phyloP scores from a whole-genome alignment of 2,797 vertebrate species.

The Coreius guichenoti region DNA sequence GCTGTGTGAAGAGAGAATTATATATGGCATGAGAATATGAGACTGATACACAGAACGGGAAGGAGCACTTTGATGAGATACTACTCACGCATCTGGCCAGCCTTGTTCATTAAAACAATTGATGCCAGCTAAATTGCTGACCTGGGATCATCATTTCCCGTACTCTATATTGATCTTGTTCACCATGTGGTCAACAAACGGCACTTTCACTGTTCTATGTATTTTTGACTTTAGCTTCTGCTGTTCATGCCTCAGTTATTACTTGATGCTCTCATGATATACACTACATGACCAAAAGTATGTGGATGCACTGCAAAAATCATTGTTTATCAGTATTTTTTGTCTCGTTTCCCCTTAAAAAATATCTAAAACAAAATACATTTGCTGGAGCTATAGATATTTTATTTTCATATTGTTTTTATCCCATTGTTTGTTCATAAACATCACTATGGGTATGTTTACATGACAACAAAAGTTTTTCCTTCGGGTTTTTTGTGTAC shows the following conservation, averaged over 20 bases:
- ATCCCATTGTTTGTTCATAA: neutral
- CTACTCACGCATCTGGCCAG: slow-evolving; percentile 21
- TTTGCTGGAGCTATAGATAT: neutral
- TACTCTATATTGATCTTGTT: slow-evolving; percentile 36
- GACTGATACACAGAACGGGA: slow-evolving; percentile 1
- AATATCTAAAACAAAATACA: neutral
- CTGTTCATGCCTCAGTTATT: slow-evolving; percentile 3
- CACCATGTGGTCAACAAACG: slow-evolving; percentile 22
- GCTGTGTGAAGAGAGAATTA: neutral
- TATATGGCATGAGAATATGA: slow-evolving; percentile 4
- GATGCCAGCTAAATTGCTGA: slow-evolving; percentile 37
- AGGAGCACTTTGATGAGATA: slow-evolving; percentile 10
- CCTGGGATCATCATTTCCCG: slow-evolving; percentile 17
- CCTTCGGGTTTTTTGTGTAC: too few species aligned
- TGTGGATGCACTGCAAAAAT: slow-evolving; percentile 11
- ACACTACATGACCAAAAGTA: neutral
- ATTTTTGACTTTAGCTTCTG: slow-evolving; percentile 11
- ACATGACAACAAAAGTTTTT: neutral
- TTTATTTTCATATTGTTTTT: neutral
- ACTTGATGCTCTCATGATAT: neutral
- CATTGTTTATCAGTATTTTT: neutral
- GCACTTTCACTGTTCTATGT: neutral
- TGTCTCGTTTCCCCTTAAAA: neutral
- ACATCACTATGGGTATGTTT: neutral
- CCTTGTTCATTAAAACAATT: slow-evolving; percentile 45